Evolutionary conservation across 2,113 vertebrate genomes (phyloP), one percentile per base, ranked within the genome.

Genomic region (Rhegmatorhina hoffmannsi): DNA sequence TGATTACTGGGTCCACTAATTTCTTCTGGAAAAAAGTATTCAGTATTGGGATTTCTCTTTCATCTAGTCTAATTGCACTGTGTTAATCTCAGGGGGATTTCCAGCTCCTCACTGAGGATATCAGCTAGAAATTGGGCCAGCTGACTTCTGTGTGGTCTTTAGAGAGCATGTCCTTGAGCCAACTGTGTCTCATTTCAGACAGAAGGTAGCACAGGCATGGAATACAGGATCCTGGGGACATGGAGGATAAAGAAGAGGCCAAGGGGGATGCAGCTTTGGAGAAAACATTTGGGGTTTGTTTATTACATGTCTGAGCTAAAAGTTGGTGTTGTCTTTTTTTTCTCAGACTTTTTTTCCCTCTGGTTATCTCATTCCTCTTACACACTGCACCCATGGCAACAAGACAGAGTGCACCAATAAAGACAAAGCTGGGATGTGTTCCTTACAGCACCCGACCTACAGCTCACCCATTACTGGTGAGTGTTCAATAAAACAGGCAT

Each of bases 341-440:
- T 83, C 97, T 47, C 96, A 99, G 99, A 97, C 98, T 50, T 96
- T 99, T 83, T 97, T 99, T 5, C 98, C 98, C 2, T 98, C 99
- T 31, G 98, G 99, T 68, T 99, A 99, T 94, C 97, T 99, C 70
- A 99, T 99, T 95, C 99, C 99, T 50, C 97, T 99, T 80, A 94
- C 98, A 69, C 99, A 99, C 89, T 98, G 98, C 82, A 97, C 92
- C 67, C 98, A 97, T 92, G 96, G 96, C 97, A 96, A 73, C 97
- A 98, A 94, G 74, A 91, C 92, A 90, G 95, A 76, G 29, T 78
- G 97, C 76, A 84, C 93, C 90, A 94, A 55, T 62, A 95, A 62
- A 60, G 97, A 97, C 98, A 98, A 95, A 80, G 66, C 98, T 67
- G 96, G 97, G 33, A 72, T 98, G 5, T 94, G 92, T 60, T 98